Conservation (phyloP, 1,140 invertebrate species). For the Acromyrmex echinatior region DNA sequence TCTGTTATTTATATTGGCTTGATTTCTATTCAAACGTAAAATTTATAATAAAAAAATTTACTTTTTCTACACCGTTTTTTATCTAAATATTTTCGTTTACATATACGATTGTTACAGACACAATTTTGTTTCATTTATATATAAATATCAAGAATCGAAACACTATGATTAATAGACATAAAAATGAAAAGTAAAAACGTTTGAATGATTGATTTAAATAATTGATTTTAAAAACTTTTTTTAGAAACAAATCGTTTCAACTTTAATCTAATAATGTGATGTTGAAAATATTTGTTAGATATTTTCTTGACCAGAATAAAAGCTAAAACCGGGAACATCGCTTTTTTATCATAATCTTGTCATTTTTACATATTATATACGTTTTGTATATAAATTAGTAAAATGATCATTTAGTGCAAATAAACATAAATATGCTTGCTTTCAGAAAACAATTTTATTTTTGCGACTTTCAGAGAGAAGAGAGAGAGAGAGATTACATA, state of each 20-base stretch:
- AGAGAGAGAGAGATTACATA: background rate
- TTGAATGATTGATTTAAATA: background rate
- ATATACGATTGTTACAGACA: background rate
- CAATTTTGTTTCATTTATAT: conserved; percentile 21
- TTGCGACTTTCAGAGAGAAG: background rate
- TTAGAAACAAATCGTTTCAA: background rate
- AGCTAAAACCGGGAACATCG: background rate
- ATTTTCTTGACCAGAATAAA: background rate
- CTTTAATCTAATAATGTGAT: background rate
- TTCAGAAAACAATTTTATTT: background rate
- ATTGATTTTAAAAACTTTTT: background rate
- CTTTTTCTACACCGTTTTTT: background rate
- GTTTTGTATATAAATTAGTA: conserved; percentile 67
- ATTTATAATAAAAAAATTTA: background rate
- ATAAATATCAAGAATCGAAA: background rate
- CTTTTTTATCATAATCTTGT: conserved; percentile 45
- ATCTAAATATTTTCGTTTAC: background rate
- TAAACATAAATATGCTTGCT: background rate
- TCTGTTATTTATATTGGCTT: background rate
- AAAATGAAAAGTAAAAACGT: conserved; percentile 4
- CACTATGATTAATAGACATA: background rate
- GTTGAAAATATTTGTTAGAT: conserved; percentile 5
- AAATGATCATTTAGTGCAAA: conserved; percentile 9
- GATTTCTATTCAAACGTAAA: conserved; percentile 4
- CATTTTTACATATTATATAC: conserved; percentile 72